Percentiles rank a stretch among this genome's conserved stretches.
These are phyloP conservation scores for Thelaira solivaga DNA, from an alignment of 2,888 invertebrate genomes.

Conservation along the genomic window DNA sequence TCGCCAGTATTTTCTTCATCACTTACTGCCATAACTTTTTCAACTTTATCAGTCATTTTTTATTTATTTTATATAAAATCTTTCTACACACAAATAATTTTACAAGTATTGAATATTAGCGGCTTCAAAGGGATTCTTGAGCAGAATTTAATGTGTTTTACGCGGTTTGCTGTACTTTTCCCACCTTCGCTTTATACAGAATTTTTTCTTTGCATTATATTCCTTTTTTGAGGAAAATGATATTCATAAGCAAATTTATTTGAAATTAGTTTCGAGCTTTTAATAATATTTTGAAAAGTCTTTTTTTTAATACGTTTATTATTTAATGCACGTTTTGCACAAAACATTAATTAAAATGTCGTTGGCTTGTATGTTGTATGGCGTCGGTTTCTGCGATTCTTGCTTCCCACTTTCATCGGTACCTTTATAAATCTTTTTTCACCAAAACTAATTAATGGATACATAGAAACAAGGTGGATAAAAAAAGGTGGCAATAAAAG, in stretches of 20 bases:
- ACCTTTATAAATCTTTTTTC: too few species aligned
- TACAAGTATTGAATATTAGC: background rate
- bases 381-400: too few species aligned
- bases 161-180: conserved; percentile 45
- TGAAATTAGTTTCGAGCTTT: too few species aligned
- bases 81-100: background rate
- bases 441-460: too few species aligned
- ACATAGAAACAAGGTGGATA: too few species aligned
- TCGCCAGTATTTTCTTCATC: conserved; percentile 47
- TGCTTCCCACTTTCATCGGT: too few species aligned
- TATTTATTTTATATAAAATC: background rate
- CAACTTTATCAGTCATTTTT: conserved; percentile 41
- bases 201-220: conserved; percentile 29
- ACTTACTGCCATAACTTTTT: conserved; percentile 54
- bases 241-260: too few species aligned
- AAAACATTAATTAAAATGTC: too few species aligned
- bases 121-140: background rate
- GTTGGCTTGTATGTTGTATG: too few species aligned
- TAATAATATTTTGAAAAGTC: too few species aligned
- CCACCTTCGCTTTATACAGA: conserved; percentile 57
- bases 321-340: conserved; percentile 15
- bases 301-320: background rate
- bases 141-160: conserved; percentile 22
- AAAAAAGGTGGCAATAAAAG: too few species aligned
- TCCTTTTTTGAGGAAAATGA: conserved; percentile 1